Conservation (phyloP, 2,888 invertebrate genomes). For the Chaitophorus viminalis region DNA sequence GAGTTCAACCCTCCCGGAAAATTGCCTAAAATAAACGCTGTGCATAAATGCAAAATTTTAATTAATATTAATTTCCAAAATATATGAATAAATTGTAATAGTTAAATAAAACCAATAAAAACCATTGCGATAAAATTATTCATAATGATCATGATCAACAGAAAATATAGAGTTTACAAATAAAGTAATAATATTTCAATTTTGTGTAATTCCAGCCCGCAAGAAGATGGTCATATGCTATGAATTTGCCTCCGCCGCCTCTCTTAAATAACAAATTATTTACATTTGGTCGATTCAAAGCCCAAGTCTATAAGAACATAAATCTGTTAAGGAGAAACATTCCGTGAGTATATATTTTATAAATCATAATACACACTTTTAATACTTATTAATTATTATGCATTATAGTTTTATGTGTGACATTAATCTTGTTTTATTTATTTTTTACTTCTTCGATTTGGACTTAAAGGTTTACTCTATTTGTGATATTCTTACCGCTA, state of each 20-base stretch:
- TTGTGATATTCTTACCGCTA: constrained; percentile 69
- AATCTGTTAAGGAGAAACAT: constrained; percentile 65
- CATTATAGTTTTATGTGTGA: no score
- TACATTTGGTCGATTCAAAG: constrained; percentile 64
- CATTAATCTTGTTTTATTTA: neutral
- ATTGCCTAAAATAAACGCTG: no score
- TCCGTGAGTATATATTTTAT: constrained; percentile 64
- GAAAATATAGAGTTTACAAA: no score
- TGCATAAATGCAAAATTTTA: no score
- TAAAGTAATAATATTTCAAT: no score
- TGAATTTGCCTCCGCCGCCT: constrained; percentile 49
- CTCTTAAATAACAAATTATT: constrained; percentile 52
- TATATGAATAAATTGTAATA: no score
- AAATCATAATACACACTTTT: no score
- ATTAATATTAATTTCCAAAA: no score
- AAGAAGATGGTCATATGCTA: constrained; percentile 52
- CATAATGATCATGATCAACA: neutral
- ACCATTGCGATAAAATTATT: neutral
- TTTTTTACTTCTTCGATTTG: neutral
- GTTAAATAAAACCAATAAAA: no score
- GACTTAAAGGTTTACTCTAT: constrained; percentile 67
- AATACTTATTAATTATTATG: neutral
- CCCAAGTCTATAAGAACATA: constrained; percentile 65
- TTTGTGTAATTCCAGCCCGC: constrained; percentile 18
- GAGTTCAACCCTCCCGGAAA: no score